Evolutionary conservation across 2,113 vertebrate species (phyloP).

Genomic region (Melierax canorus): DNA sequence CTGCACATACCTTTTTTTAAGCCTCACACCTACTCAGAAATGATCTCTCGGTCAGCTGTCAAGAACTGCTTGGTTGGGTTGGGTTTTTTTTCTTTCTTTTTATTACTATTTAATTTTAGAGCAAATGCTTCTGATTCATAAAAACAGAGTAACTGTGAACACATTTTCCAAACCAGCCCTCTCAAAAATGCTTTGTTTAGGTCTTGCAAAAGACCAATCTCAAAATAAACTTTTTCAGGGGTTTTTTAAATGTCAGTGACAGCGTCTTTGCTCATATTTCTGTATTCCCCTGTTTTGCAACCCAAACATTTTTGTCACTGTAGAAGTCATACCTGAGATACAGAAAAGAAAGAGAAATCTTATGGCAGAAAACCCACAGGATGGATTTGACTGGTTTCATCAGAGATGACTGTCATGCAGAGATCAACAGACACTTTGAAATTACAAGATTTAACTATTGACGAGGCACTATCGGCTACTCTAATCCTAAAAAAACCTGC

Average conservation of each 20-base stretch:
- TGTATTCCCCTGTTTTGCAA: background rate
- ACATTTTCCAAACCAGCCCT: background rate
- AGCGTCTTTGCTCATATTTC: background rate
- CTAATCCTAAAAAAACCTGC: background rate
- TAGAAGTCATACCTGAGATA: background rate
- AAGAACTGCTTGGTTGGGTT: background rate
- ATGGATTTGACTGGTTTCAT: background rate
- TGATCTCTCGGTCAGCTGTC: background rate
- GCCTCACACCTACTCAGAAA: constrained; percentile 13
- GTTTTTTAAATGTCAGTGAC: background rate
- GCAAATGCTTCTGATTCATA: background rate
- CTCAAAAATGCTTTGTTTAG: background rate
- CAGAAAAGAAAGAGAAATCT: background rate
- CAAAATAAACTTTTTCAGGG: constrained; percentile 22
- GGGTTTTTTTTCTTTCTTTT: background rate
- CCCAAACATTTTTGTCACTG: background rate
- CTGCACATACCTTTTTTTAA: background rate
- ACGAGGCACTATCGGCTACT: background rate
- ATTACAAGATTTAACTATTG: background rate
- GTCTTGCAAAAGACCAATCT: constrained; percentile 18
- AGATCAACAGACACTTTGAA: background rate
- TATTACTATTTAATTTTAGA: constrained; percentile 12
- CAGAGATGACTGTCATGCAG: background rate
- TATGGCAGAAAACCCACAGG: background rate
- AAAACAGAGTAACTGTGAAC: background rate